These are phyloP conservation scores for Drosophila obscura DNA, from an alignment of 1,140 invertebrate genomes.

Conservation along the genomic window DNA sequence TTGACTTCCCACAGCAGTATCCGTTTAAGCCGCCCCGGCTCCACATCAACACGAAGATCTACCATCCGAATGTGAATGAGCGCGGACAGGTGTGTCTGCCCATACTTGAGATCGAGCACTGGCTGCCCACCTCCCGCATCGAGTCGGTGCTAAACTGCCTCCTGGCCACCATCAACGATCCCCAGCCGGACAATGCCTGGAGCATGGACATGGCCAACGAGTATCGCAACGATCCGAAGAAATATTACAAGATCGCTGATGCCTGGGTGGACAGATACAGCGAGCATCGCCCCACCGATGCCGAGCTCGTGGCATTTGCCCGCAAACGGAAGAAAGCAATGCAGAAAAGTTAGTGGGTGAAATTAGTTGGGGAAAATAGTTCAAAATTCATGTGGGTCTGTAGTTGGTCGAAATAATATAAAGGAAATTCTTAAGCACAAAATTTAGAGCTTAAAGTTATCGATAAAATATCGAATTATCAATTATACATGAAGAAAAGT, in stretches of 20 bases:
- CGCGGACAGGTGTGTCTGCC: conserved; percentile 99
- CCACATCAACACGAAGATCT: conserved; percentile 99
- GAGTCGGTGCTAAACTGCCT: conserved; percentile 99
- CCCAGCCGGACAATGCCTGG: conserved; percentile 98
- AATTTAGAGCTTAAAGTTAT: no score
- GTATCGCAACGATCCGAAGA: conserved; percentile 96
- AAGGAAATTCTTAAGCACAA: no score
- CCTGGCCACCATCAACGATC: conserved; percentile 97
- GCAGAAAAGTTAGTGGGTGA: conserved; percentile 1
- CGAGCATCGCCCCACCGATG: conserved; percentile 95
- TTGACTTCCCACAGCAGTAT: conserved; percentile 99
- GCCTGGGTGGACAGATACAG: conserved; percentile 98
- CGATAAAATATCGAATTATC: no score
- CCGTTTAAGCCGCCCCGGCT: conserved; percentile 99
- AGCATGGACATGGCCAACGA: conserved; percentile 97
- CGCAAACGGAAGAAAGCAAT: conserved; percentile 41
- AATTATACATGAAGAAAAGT: no score
- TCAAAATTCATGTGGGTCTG: no score
- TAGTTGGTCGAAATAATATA: no score
- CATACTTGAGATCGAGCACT: conserved; percentile 98
- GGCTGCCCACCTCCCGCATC: conserved; percentile 99
- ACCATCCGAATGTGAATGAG: conserved; percentile 99
- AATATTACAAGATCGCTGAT: conserved; percentile 98
- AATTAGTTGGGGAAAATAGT: neutral
- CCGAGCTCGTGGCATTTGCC: conserved; percentile 40